phyloP scores from a whole-genome alignment of 2,888 invertebrate genomes.

The Epinotia nisella region DNA sequence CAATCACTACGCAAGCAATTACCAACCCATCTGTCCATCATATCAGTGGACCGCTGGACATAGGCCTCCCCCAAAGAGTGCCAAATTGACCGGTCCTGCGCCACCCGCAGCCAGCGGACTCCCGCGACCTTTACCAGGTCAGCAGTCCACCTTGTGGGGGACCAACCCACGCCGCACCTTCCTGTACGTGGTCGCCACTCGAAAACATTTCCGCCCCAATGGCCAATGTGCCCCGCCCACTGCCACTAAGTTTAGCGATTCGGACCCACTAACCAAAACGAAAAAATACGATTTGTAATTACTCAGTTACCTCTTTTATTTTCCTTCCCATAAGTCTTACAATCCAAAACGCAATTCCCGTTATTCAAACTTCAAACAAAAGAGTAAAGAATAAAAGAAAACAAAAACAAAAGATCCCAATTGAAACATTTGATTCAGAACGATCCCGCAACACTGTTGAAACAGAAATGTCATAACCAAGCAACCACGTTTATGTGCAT shows the following conservation, averaged over 20 bases:
- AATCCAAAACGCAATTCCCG: not conserved
- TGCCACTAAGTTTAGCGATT: too few relatives aligned
- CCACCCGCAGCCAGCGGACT: too few relatives aligned
- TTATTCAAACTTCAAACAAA: conserved; percentile 10
- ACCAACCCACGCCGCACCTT: too few relatives aligned
- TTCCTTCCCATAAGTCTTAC: not conserved
- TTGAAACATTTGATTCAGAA: conserved; percentile 30
- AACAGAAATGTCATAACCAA: not conserved
- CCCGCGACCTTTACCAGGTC: too few relatives aligned
- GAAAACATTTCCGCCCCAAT: too few relatives aligned
- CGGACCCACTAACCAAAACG: not conserved
- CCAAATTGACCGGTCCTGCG: too few relatives aligned
- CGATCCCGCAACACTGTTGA: not conserved
- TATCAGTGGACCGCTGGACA: too few relatives aligned
- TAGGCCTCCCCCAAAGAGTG: too few relatives aligned
- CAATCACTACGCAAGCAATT: not conserved
- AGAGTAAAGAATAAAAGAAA: conserved; percentile 6
- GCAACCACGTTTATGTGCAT: not conserved
- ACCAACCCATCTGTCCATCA: too few relatives aligned
- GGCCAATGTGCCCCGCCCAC: too few relatives aligned
- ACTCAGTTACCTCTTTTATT: not conserved
- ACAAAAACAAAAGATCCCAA: conserved; percentile 25
- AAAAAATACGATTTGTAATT: not conserved
- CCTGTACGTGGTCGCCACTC: too few relatives aligned
- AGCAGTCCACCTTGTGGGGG: too few relatives aligned